These are phyloP conservation scores for Ptychochromis oligacanthus DNA, from an alignment of 2,113 vertebrate species.

Conservation along the genomic window DNA sequence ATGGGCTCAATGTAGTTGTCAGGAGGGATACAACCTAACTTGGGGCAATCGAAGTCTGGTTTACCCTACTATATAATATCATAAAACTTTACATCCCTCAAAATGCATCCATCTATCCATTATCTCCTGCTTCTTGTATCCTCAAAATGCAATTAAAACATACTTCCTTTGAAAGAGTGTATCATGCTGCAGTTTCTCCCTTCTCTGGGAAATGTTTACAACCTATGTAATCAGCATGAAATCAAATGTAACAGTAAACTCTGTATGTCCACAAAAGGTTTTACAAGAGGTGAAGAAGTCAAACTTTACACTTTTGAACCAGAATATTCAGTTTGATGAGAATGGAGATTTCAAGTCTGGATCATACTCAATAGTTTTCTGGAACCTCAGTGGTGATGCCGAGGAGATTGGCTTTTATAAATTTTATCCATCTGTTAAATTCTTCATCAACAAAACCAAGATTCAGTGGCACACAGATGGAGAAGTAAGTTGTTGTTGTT, in stretches of 20 bases:
- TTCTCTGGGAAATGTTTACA: background rate
- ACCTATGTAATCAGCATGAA: background rate
- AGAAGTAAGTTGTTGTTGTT: constrained; percentile 47
- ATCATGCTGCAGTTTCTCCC: background rate
- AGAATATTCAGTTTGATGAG: constrained; percentile 78
- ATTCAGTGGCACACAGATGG: constrained; percentile 77
- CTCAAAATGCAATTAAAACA: too few species aligned
- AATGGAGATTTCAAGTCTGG: constrained; percentile 72
- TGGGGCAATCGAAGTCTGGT: too few species aligned
- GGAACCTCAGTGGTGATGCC: constrained; percentile 74
- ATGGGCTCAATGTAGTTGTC: too few species aligned
- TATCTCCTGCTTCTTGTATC: background rate
- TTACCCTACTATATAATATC: background rate
- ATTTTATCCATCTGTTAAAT: constrained; percentile 43
- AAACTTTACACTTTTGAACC: constrained; percentile 81
- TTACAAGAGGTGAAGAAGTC: constrained; percentile 73
- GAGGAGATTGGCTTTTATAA: constrained; percentile 76
- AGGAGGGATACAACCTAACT: too few species aligned
- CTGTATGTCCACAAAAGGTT: constrained; percentile 31
- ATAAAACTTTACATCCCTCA: background rate
- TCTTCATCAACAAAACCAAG: constrained; percentile 70
- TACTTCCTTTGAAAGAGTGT: background rate
- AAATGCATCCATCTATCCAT: background rate
- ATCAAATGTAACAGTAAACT: background rate
- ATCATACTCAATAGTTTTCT: constrained; percentile 79